Conservation (phyloP, 2,113 vertebrate genomes). For the Cynocephalus volans region DNA sequence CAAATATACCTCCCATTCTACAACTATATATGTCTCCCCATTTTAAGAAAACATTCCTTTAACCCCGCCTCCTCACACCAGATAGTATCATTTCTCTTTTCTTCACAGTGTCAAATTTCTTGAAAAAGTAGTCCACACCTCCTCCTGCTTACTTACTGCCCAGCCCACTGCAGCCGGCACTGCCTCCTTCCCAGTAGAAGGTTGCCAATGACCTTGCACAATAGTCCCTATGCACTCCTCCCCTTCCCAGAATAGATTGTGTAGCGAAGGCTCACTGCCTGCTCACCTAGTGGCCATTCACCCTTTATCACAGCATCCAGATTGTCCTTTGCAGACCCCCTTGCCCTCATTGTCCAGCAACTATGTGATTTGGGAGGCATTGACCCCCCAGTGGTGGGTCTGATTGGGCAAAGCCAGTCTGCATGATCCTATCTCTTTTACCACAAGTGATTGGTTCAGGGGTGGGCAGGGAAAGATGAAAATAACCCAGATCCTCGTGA, state of each 20-base stretch:
- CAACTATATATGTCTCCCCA: neutral
- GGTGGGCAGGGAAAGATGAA: neutral
- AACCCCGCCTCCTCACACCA: neutral
- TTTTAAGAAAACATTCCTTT: constrained; percentile 3
- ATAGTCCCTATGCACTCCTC: neutral
- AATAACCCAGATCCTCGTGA: neutral
- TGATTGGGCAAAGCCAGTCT: neutral
- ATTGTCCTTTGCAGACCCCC: neutral
- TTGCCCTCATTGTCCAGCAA: neutral
- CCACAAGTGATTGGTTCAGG: neutral
- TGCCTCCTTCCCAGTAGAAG: neutral
- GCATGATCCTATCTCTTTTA: neutral
- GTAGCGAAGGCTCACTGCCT: neutral
- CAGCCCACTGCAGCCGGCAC: neutral
- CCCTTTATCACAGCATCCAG: neutral
- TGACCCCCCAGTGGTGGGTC: neutral
- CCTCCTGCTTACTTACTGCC: neutral
- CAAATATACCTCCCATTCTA: neutral
- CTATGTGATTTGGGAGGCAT: neutral
- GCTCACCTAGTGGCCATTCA: neutral
- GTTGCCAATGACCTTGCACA: neutral
- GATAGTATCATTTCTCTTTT: neutral
- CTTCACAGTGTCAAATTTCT: neutral
- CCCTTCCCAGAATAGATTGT: neutral
- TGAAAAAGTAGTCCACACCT: neutral